Conservation (phyloP, 2,113 vertebrate species). For the Cheilinus undulatus region DNA sequence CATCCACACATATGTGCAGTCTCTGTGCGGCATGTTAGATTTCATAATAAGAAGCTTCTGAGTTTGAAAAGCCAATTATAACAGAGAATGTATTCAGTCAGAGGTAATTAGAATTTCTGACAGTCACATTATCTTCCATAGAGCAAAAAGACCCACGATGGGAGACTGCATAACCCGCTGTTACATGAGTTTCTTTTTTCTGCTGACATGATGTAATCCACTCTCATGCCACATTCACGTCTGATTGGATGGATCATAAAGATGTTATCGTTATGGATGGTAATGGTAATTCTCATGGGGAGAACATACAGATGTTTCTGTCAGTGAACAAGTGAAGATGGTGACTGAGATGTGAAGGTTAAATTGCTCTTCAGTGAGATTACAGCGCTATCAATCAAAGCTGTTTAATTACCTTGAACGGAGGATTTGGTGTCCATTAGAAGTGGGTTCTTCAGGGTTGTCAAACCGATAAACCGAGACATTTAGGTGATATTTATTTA, state of each 20-base stretch:
- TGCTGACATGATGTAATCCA: constrained; percentile 19
- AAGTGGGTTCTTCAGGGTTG: not conserved
- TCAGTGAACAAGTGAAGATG: not conserved
- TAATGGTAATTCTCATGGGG: not conserved
- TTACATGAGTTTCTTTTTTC: not conserved
- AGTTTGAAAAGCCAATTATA: not conserved
- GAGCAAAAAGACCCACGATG: not conserved
- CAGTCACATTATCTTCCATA: not conserved
- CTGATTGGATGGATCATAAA: not conserved
- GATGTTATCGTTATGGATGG: not conserved
- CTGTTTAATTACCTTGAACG: not conserved
- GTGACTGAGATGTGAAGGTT: not conserved
- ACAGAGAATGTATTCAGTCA: not conserved
- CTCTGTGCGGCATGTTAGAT: not conserved
- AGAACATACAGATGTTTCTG: too few relatives aligned
- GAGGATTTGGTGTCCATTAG: not conserved
- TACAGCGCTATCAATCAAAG: not conserved
- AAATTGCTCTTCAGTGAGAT: not conserved
- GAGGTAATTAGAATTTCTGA: not conserved
- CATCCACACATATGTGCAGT: not conserved
- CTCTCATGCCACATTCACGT: not conserved
- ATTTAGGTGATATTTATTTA: not conserved
- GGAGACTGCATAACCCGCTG: not conserved
- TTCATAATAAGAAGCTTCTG: not conserved
- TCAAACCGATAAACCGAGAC: not conserved